These are phyloP conservation scores for Meleagris gallopavo DNA, from an alignment of 2,113 vertebrate species.

Conservation along the genomic window DNA sequence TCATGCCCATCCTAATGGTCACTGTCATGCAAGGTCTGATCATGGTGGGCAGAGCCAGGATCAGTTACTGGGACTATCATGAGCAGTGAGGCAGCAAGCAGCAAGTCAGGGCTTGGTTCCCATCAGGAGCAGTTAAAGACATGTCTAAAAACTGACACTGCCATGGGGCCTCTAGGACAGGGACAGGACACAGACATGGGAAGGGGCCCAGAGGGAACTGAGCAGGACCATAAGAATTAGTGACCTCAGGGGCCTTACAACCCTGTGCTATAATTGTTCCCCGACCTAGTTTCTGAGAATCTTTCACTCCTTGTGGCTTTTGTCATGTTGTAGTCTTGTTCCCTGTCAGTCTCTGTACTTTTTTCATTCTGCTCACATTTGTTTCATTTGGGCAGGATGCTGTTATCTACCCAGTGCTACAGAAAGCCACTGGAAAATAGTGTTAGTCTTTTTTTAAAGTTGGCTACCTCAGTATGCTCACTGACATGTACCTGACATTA, in stretches of 20 bases:
- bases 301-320: not conserved
- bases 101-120: accelerated
- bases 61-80: accelerated
- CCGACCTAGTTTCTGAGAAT: not conserved
- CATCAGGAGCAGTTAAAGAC: not conserved
- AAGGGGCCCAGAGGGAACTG: not conserved
- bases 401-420: not conserved
- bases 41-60: not conserved
- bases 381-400: not conserved
- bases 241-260: accelerated
- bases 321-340: not conserved
- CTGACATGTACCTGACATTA: not conserved
- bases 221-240: not conserved
- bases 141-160: not conserved
- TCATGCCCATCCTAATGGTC: not conserved
- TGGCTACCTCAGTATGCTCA: not conserved
- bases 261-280: not conserved
- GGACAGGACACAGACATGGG: too few relatives aligned
- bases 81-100: not conserved
- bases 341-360: not conserved
- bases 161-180: not conserved
- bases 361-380: not conserved
- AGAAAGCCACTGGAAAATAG: not conserved
- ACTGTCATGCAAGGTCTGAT: not conserved
- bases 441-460: not conserved